A percentile compares a stretch with the other conserved stretches of the same genome.
These are phyloP conservation scores for Trachelus tabidus DNA, from an alignment of 2,888 invertebrate genomes.

Conservation along the genomic window DNA sequence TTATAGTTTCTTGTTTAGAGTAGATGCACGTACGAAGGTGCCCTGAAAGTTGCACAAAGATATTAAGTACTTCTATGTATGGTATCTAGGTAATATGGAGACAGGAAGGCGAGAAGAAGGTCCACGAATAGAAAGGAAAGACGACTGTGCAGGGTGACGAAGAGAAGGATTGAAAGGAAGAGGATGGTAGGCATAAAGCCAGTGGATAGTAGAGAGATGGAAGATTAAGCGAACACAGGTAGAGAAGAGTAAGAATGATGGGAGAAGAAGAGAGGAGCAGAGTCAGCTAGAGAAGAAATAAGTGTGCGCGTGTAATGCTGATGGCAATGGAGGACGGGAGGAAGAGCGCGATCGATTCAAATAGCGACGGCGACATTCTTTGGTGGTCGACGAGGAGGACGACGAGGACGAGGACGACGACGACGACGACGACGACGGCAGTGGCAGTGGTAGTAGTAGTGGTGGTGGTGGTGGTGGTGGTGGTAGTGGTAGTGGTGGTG, in stretches of 20 bases:
- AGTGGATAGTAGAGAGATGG: neutral
- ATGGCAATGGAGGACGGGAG: slow-evolving; percentile 47
- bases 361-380: slow-evolving; percentile 48
- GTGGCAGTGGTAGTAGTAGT: slow-evolving; percentile 33
- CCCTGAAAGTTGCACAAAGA: slow-evolving; percentile 34
- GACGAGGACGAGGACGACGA: neutral
- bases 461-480: slow-evolving; percentile 26
- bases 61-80: slow-evolving; percentile 32
- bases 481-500: slow-evolving; percentile 40
- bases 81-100: neutral
- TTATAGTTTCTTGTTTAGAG: neutral
- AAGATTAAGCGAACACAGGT: slow-evolving; percentile 8
- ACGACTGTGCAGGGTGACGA: neutral
- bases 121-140: neutral
- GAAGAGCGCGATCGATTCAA: slow-evolving; percentile 54
- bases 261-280: slow-evolving; percentile 31
- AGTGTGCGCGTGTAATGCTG: slow-evolving; percentile 60
- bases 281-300: slow-evolving; percentile 59
- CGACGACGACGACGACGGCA: too few species aligned
- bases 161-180: slow-evolving; percentile 7
- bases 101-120: neutral
- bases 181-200: slow-evolving; percentile 7
- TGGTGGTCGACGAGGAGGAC: slow-evolving; percentile 8
- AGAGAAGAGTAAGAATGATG: slow-evolving; percentile 14
- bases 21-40: slow-evolving; percentile 8